Evolutionary conservation across 2,113 vertebrate species (phyloP), one percentile per base, ranked within the genome.

Genomic region (Apeltes quadracus): DNA sequence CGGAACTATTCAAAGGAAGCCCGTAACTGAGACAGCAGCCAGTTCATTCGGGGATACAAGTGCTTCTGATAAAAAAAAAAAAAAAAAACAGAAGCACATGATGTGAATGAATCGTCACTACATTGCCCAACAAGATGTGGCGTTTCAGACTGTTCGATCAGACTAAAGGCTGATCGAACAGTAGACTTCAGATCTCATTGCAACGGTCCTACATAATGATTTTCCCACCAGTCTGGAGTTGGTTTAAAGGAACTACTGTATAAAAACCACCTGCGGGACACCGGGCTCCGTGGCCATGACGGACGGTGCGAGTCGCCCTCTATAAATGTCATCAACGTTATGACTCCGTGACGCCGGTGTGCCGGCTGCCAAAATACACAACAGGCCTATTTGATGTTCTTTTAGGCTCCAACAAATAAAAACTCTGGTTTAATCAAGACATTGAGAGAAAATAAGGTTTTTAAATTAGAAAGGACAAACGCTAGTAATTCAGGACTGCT

Each of bases 161-260:
- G 22, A 65, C 23, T 66, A 53, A 53, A 61, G 18, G 23, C 27
- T 57, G 67, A 68, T 62, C 61, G 61, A 74, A 72, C 54, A 79
- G 29, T 23, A 5, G 32, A 39, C 56, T 84, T 78, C 56, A 67
- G 51, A 44, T 79, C 32, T 43, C 69, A 54, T 43, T 25, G 43
- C 58, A 50, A 38, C 68, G 3, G 67, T 78, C 71, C 70, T 4
- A 63, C 23, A 79, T 44, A 22, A 78, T 58, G 38, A 62, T 61
- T 64, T 82, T 81, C 46, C 75, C 50, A 64, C 58, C 48, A 41
- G 38, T 34, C 1, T 2, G 63, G 29, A 61, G 44, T 67, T 73
- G 61, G 61, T 66, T 22, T 80, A 70, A 16, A 56, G 34, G 22
- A 69, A 48, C 44, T 14, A 2, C 66, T 50, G 72, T 66, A n/a